Percentiles rank a stretch among this genome's conserved stretches.
Conservation (phyloP, 2,113 vertebrate genomes). For the Vidua macroura region DNA sequence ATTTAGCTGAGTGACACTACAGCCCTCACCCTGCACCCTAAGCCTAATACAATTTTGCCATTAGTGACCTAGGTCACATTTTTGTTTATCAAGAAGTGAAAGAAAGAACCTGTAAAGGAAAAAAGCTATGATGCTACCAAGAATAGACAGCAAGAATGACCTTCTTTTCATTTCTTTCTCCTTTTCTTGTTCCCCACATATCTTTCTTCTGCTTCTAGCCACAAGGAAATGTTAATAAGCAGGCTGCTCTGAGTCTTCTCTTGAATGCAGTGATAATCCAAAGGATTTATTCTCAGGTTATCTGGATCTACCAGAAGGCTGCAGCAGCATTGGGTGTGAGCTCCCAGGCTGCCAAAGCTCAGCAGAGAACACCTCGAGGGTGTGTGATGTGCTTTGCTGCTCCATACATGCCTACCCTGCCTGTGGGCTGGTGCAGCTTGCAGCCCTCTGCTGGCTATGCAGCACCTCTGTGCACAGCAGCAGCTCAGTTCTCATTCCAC, state of each 20-base stretch:
- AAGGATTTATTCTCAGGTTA: neutral
- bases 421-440: neutral
- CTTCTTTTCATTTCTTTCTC: neutral
- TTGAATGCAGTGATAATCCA: neutral
- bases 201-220: neutral
- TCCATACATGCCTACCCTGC: accelerated
- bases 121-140: neutral
- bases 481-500: neutral
- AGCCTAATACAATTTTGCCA: neutral
- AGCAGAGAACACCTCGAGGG: neutral
- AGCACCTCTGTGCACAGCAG: neutral
- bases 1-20: neutral
- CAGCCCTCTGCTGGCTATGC: neutral
- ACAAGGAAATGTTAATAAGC: neutral
- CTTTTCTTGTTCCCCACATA: neutral
- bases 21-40: accelerated
- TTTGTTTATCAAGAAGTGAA: neutral
- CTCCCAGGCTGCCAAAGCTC: neutral
- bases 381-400: neutral
- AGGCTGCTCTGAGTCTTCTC: neutral
- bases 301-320: neutral
- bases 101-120: neutral
- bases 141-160: neutral
- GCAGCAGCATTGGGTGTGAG: neutral
- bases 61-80: neutral